Percentiles rank a stretch among this genome's conserved stretches.
Conservation (phyloP, 2,888 invertebrate genomes). For the Epirrita christyi region DNA sequence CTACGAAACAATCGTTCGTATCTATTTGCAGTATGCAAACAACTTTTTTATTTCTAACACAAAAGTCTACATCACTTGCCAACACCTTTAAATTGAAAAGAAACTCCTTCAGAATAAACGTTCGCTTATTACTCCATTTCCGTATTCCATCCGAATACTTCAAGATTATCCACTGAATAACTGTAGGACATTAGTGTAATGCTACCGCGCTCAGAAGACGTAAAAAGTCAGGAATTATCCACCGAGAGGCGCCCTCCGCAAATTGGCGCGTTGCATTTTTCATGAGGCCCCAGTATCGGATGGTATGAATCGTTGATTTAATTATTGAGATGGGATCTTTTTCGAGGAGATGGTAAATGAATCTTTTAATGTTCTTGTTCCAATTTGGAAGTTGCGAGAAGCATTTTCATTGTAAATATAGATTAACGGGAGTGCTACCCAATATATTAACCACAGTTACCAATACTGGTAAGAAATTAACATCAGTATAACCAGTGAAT, state of each 20-base stretch:
- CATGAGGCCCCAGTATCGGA: slow-evolving; percentile 70
- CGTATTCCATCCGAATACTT: slow-evolving; percentile 31
- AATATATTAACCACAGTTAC: no score
- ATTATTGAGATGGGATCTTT: slow-evolving; percentile 71
- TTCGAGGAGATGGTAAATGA: slow-evolving; percentile 39
- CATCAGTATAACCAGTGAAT: no score
- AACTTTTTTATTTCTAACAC: neutral
- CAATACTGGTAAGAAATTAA: no score
- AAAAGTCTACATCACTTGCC: neutral
- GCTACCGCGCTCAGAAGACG: slow-evolving; percentile 37
- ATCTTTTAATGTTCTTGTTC: slow-evolving; percentile 34
- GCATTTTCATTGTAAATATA: slow-evolving; percentile 13
- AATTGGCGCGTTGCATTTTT: slow-evolving; percentile 81
- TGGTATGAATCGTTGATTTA: slow-evolving; percentile 78
- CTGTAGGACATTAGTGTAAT: slow-evolving; percentile 44
- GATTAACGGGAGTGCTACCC: neutral
- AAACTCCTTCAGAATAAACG: slow-evolving; percentile 12
- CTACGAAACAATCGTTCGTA: no score
- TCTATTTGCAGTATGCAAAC: neutral
- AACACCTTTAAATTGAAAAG: slow-evolving; percentile 14
- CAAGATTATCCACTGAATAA: slow-evolving; percentile 34
- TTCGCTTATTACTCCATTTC: slow-evolving; percentile 22
- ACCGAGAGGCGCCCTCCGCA: slow-evolving; percentile 57
- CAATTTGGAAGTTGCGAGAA: slow-evolving; percentile 18
- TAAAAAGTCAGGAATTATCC: slow-evolving; percentile 61